A percentile compares a stretch with the other conserved stretches of the same genome.
Evolutionary conservation across 2,797 vertebrate species (phyloP).

Genomic region (Odontamblyopus lacepedii): DNA sequence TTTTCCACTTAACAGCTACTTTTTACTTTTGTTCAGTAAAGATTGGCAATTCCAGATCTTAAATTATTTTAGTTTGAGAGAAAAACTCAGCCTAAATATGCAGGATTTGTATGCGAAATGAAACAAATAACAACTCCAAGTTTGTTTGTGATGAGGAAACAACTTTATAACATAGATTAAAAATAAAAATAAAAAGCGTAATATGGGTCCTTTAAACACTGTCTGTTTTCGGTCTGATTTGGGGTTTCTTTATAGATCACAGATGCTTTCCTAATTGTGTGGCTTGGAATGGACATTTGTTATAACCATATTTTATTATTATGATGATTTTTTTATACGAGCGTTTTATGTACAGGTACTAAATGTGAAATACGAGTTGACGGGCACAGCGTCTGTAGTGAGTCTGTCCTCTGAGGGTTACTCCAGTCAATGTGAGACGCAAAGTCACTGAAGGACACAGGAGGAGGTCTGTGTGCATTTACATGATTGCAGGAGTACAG

Average conservation of each 20-base stretch:
- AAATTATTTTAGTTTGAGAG: too few species aligned
- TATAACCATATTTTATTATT: not conserved
- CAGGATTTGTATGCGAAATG: too few species aligned
- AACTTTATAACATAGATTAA: too few species aligned
- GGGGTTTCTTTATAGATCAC: not conserved
- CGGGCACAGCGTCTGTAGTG: not conserved
- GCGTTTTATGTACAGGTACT: not conserved
- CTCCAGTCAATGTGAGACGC: not conserved
- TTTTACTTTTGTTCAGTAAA: too few species aligned
- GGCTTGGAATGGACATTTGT: not conserved
- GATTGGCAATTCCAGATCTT: too few species aligned
- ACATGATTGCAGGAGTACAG: not conserved
- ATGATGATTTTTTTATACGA: not conserved
- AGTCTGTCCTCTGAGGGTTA: not conserved
- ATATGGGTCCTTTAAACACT: not conserved
- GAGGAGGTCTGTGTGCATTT: not conserved
- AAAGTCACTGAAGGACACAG: not conserved
- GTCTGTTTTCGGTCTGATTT: not conserved
- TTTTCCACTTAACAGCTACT: too few species aligned
- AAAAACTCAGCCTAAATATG: too few species aligned
- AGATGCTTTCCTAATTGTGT: not conserved
- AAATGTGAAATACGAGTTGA: not conserved
- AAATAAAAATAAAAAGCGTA: too few species aligned
- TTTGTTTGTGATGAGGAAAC: too few species aligned
- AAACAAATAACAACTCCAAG: too few species aligned